Evolutionary conservation across 1,140 invertebrate species (phyloP).

Genomic region (Drosophila willistoni): DNA sequence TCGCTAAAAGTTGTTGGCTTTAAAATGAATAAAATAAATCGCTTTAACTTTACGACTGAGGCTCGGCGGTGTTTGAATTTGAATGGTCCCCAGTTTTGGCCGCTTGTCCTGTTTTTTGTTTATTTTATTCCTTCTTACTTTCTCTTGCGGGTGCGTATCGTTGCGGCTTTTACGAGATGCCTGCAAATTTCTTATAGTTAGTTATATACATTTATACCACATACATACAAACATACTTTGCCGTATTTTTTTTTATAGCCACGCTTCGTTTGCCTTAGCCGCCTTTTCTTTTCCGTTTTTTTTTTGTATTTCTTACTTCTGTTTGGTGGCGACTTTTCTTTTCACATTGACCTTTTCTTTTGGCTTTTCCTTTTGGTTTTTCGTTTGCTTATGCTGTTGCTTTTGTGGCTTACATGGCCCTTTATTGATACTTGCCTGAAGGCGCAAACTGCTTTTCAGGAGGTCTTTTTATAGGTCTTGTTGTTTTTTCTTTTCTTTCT

Average conservation of each 20-base stretch:
- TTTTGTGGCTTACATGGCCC: conserved; percentile 65
- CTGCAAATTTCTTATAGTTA: conserved; percentile 27
- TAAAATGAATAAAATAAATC: conserved; percentile 61
- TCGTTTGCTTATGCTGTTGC: conserved; percentile 46
- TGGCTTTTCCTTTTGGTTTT: conserved; percentile 55
- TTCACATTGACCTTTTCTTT: conserved; percentile 71
- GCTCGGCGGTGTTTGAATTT: conserved; percentile 54
- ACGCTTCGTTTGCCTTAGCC: conserved; percentile 52
- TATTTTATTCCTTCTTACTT: too few species aligned
- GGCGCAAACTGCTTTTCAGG: conserved; percentile 37
- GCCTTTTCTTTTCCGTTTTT: conserved; percentile 34
- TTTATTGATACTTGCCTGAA: conserved; percentile 68
- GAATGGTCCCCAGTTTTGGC: conserved; percentile 36
- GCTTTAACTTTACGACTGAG: conserved; percentile 72
- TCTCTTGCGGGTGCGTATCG: conserved; percentile 1
- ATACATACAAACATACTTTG: conserved; percentile 17
- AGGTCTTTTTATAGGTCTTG: conserved; percentile 44
- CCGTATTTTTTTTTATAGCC: conserved; percentile 54
- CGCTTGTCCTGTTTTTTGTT: conserved; percentile 22
- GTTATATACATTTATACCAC: conserved; percentile 6
- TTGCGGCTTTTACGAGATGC: conserved; percentile 47
- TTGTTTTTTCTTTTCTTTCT: conserved; percentile 36
- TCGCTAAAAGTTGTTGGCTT: conserved; percentile 44
- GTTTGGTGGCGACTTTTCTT: conserved; percentile 42
- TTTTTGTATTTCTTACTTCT: conserved; percentile 5